Evolutionary conservation across 2,113 vertebrate genomes (phyloP).

Genomic region (Lophius piscatorius): DNA sequence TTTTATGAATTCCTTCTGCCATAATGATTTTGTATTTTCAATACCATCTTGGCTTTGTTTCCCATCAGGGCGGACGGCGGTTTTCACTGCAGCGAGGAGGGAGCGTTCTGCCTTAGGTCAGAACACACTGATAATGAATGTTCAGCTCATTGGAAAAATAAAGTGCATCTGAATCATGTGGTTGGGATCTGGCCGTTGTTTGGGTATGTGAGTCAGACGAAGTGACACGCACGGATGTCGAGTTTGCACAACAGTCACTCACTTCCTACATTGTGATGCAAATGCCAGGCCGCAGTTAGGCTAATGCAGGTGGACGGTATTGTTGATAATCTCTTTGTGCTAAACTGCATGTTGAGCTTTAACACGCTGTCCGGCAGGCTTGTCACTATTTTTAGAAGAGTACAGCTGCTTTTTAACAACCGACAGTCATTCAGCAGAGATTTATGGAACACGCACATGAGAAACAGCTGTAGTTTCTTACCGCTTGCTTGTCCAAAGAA

Average conservation of each 20-base stretch:
- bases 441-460: slow-evolving; percentile 64
- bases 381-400: slow-evolving; percentile 71
- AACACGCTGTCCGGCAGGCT: slow-evolving; percentile 60
- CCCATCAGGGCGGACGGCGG: slow-evolving; percentile 54
- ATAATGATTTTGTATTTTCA: slow-evolving; percentile 55
- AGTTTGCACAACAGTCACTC: slow-evolving; percentile 60
- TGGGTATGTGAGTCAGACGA: slow-evolving; percentile 65
- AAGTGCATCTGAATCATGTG: slow-evolving; percentile 58
- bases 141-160: slow-evolving; percentile 68
- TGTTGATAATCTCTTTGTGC: slow-evolving; percentile 63
- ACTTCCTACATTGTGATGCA: slow-evolving; percentile 65
- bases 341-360: slow-evolving; percentile 62
- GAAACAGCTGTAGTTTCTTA: slow-evolving; percentile 70
- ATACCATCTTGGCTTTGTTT: slow-evolving; percentile 64
- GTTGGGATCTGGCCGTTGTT: slow-evolving; percentile 62
- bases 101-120: slow-evolving; percentile 72
- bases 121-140: slow-evolving; percentile 73
- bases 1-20: slow-evolving; percentile 52
- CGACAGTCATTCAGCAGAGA: slow-evolving; percentile 66
- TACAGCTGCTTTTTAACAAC: slow-evolving; percentile 75
- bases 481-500: slow-evolving; percentile 43
- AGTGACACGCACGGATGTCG: slow-evolving; percentile 39
- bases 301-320: slow-evolving; percentile 67
- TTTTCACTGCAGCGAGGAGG: slow-evolving; percentile 62
- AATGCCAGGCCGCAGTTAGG: slow-evolving; percentile 56